Percentiles rank a stretch among this genome's conserved stretches.
These are phyloP conservation scores for Plebejus melissa DNA, from an alignment of 2,888 invertebrate species.

Conservation along the genomic window DNA sequence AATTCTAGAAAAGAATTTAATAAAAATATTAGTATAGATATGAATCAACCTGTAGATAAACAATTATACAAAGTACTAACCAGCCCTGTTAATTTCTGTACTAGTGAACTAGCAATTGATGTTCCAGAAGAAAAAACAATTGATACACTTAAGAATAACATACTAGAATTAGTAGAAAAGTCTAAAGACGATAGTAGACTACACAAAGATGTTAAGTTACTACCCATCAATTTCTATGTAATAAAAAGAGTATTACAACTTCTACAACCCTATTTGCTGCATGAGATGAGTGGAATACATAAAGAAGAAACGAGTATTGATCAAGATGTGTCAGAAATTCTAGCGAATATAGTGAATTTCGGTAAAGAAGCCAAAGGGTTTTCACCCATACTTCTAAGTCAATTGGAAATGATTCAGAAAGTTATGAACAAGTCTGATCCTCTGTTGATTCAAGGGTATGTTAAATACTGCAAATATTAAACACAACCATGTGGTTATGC, in stretches of 20 bases:
- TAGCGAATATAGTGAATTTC: conserved; percentile 37
- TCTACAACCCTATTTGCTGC: conserved; percentile 43
- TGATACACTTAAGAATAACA: conserved; percentile 43
- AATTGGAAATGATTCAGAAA: conserved; percentile 50
- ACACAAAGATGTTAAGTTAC: conserved; percentile 53
- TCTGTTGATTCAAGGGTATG: conserved; percentile 46
- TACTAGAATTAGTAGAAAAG: conserved; percentile 41
- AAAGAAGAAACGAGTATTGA: conserved; percentile 29
- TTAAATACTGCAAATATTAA: too few species aligned
- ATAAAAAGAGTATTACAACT: conserved; percentile 59
- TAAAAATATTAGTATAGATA: conserved; percentile 49
- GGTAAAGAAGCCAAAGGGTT: conserved; percentile 49
- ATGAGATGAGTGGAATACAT: conserved; percentile 34
- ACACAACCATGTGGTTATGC: too few species aligned
- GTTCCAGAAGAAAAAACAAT: conserved; percentile 48
- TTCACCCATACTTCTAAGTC: conserved; percentile 51
- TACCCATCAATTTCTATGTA: conserved; percentile 79
- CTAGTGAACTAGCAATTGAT: conserved; percentile 51
- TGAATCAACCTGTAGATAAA: conserved; percentile 52
- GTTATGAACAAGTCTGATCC: conserved; percentile 36
- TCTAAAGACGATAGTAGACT: conserved; percentile 35
- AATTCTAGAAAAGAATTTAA: conserved; percentile 45
- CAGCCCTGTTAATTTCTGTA: conserved; percentile 37
- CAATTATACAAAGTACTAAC: conserved; percentile 48
- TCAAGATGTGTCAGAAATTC: conserved; percentile 34